Evolutionary conservation across 2,888 invertebrate genomes (phyloP), one percentile per base, ranked within the genome.

Genomic region (Eledone cirrhosa): DNA sequence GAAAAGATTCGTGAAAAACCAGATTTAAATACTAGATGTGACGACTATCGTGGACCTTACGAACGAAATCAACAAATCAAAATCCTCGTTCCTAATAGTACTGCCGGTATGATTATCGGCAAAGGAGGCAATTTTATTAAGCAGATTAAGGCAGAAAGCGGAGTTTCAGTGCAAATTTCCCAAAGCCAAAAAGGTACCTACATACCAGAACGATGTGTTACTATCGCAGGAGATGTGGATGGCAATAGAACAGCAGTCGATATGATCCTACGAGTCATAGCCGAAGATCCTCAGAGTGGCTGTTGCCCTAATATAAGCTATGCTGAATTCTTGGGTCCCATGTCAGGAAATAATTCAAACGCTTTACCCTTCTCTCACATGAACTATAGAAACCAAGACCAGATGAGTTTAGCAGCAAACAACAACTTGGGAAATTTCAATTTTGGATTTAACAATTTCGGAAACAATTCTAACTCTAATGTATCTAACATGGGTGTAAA

Each of bases 221-320:
- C 87, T 19, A 82, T 84, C 85, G 59, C 84, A 90, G 90, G 90
- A 84, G 89, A 90, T 77, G 79, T 87, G 78, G 90, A 90, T 48
- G 84, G 87, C 78, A 88, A 88, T 79, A 84, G 84, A 79, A 87
- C 87, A 79, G 90, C 91, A 8, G 87, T 90, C 81, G 89, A 89
- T 80, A 95, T 98, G 95, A 98, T 99, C 89, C 93, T 99, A 85
- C 95, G 96, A 88, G 99, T 99, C 92, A 97, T 99, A 84, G 96
- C 97, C 77, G 98, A 98, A 92, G 99, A 99, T 91, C 97, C 98
- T 22, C 96, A 97, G 90, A 97, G 97, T 88, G 97, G 97, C 82
- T 96, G 96, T 86, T 97, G 97, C 90, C 94, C 97, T 82, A 98
- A 97, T 93, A 96, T 98, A 88, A 97, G 97, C 90, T 98, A 98